These are phyloP conservation scores for Dipodomys ordii DNA, from an alignment of 2,113 vertebrate species.

Conservation along the genomic window DNA sequence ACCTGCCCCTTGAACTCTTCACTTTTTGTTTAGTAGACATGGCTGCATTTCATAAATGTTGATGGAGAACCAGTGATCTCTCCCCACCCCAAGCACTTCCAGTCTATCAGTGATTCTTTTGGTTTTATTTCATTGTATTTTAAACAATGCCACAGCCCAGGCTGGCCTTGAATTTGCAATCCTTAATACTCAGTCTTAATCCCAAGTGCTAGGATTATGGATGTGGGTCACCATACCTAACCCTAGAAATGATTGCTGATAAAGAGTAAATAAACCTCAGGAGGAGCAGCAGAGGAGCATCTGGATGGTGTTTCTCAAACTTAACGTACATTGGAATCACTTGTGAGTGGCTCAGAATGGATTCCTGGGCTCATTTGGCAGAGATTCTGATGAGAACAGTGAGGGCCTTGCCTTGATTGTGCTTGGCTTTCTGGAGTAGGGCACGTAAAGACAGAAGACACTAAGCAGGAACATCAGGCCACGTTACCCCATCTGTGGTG, in stretches of 20 bases:
- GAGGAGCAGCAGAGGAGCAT: neutral
- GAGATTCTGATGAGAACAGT: neutral
- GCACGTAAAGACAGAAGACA: neutral
- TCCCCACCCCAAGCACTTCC: fast-evolving
- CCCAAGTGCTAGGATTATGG: neutral
- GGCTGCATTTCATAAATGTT: neutral
- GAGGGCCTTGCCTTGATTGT: neutral
- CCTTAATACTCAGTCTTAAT: neutral
- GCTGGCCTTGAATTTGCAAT: neutral
- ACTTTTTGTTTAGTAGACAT: neutral
- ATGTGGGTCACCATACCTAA: neutral
- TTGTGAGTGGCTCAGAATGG: fast-evolving
- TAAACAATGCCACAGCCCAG: neutral
- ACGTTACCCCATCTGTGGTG: neutral
- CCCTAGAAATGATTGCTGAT: neutral
- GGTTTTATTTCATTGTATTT: too few species aligned
- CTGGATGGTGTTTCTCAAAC: neutral
- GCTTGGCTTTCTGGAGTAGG: neutral
- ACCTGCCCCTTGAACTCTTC: neutral
- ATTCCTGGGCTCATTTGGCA: neutral
- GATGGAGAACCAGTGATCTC: neutral
- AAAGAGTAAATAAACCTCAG: neutral
- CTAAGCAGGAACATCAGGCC: neutral
- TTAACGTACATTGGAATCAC: too few species aligned
- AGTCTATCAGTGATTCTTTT: neutral